A percentile compares a stretch with the other conserved stretches of the same genome.
Conservation (phyloP, 2,888 invertebrate species). For the Pachycephus smyrnensis region DNA sequence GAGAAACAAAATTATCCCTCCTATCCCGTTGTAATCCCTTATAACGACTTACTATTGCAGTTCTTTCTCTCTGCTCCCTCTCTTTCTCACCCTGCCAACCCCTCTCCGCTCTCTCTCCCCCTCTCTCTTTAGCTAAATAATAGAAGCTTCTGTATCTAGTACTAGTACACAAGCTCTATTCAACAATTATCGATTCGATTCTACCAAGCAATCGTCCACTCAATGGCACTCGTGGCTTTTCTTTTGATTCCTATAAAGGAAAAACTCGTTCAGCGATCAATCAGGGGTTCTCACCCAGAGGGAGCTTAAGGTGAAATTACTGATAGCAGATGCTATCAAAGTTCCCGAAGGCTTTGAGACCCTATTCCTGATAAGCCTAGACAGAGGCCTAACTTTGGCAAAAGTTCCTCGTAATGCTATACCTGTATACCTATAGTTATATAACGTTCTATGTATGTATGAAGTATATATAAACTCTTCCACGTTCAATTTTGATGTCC, state of each 20-base stretch:
- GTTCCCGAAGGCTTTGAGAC: not conserved
- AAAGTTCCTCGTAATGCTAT: not conserved
- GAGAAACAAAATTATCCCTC: constrained; percentile 14
- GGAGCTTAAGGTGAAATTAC: not conserved
- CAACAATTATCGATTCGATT: not conserved
- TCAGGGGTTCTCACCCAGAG: not conserved
- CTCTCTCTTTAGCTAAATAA: constrained; percentile 11
- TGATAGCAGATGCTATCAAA: not conserved
- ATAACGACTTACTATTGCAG: constrained; percentile 18
- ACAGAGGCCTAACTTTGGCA: not conserved
- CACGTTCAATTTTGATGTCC: not conserved
- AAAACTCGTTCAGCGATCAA: not conserved
- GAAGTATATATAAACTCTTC: not conserved
- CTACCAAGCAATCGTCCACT: not conserved
- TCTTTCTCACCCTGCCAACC: constrained; percentile 7
- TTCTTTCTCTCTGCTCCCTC: constrained; percentile 11
- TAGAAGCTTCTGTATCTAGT: not conserved
- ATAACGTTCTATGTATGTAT: not conserved
- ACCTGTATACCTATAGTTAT: not conserved
- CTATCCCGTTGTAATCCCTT: constrained; percentile 7
- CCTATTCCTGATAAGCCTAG: not conserved
- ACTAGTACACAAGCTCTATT: not conserved
- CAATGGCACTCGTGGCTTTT: not conserved
- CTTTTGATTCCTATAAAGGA: not conserved
- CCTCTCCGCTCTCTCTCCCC: not conserved